Base-by-base conservation (phyloP, 2,888 invertebrate genomes). In the Branchellion lobata region DNA sequence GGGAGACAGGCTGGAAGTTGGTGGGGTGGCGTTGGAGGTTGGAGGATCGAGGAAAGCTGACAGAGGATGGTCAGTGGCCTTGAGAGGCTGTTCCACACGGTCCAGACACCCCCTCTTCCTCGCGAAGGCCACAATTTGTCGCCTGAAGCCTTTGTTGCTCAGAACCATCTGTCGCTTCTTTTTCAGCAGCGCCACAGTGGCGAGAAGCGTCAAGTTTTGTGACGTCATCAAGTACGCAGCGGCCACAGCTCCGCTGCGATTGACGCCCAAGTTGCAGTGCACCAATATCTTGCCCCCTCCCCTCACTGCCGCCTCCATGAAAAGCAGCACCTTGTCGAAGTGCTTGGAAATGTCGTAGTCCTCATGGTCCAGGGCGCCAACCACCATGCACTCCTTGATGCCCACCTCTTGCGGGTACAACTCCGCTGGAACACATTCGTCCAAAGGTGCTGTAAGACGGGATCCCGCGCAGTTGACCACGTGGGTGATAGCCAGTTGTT, bases 191-290 rank as follows among this genome's bases (percentile, higher is more conserved):
- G 73, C 71, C 18, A 81, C 68, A 11, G 81, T 82, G 31, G 82
- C 74, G 29, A 83, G 79, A 11, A 83, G 82, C 5, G 80, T 53
- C 80, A 69, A 79, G 14, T 80, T 68, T 27, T 81, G 73, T 27
- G 80, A 74, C 8, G 73, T 76, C 82, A 83, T 81, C 61, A 83
- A 65, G 77, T 81, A 83, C 18, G 82, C 83, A 1, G 83, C 83
- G 11, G 81, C 81, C 0, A 83, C 65, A 1, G 83, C 82, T 5
- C 83, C 83, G 72, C 83, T 83, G 14, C 83, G 73, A 76, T 83
- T 83, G 5, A 83, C 81, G 18, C 83, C 83, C 61, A 83, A 77
- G 40, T 83, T 83, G 78, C 83, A 83, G 79, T 83, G 83, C 21
- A 83, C 82, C 61, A 83, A 74, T 14, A 81, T 81, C 14, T 78